Evolutionary conservation across 2,888 invertebrate genomes (phyloP), one percentile per base, ranked within the genome.

Genomic region (Hydroisotoma schaefferi): DNA sequence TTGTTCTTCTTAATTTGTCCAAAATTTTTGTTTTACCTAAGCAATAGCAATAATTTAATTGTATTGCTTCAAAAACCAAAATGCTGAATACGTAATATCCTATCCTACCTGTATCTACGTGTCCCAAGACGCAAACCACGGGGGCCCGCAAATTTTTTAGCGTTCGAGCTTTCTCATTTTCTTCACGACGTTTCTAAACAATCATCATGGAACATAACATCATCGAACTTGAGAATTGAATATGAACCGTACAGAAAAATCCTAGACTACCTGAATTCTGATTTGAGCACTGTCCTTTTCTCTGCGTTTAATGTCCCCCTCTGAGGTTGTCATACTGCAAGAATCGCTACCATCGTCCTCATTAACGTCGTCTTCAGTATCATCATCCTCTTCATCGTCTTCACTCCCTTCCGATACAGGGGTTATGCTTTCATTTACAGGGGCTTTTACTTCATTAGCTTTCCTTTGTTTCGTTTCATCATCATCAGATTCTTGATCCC

Each of bases 51-150:
- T 48, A 20, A 15, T 40, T 40, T n/a, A 6, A 18, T 43, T 20
- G 5, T n/a, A 18, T 43, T 6, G 6, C 8, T 43, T 5, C 2
- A 18, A 2, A 43, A 33, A n/a, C 4, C n/a, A 4, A 27, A 2
- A 20, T 44, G 5, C 22, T 26, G 3, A 25, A 55, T 44, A 40
- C 5, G 6, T 12, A 47, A 8, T 18, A n/a, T n/a, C n/a, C 15
- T 43, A 22, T 43, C 58, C 59, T 60, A 59, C 98, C 98, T 0
- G 99, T 99, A 80, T 99, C 99, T 52, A 99, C 99, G 77, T 99
- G 99, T 0, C 99, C 99, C 1, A 99, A 80, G 0, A 99, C 99
- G 76, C 98, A 99, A 1, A 99, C 95, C 1, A 99, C 94, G 1
- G 98, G 93, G 0, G 98, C 94, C 47, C 99, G 84, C 1, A 99